phyloP scores from a whole-genome alignment of 2,113 vertebrate species.

The Garra rufa region DNA sequence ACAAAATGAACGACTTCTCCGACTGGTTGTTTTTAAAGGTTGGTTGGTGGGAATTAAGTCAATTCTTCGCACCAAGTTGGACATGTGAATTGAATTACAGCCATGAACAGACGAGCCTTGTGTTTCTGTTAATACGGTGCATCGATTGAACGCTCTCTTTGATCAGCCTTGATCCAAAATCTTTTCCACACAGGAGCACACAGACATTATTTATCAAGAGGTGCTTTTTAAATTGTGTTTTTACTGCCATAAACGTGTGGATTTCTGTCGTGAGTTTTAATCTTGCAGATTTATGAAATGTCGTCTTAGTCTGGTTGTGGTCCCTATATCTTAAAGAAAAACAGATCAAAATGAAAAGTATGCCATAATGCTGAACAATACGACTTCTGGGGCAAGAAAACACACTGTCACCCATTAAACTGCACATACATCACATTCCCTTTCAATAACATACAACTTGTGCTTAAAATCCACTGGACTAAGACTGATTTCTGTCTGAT shows the following conservation, averaged over 20 bases:
- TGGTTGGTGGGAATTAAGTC: neutral
- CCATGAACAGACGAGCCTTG: constrained; percentile 56
- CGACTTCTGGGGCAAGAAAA: constrained; percentile 22
- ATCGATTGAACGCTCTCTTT: neutral
- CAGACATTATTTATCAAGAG: neutral
- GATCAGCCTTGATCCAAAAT: constrained; percentile 19
- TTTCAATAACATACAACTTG: constrained; percentile 45
- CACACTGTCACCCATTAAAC: constrained; percentile 19
- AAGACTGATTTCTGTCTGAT: neutral
- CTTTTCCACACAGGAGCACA: neutral
- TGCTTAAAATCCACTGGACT: constrained; percentile 48
- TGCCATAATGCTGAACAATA: constrained; percentile 30
- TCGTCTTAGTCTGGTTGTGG: constrained; percentile 16
- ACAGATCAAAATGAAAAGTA: neutral
- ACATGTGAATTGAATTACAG: constrained; percentile 32
- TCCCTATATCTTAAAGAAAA: neutral
- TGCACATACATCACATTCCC: constrained; percentile 28
- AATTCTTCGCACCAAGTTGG: constrained; percentile 6
- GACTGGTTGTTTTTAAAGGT: constrained; percentile 21
- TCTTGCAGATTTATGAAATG: neutral
- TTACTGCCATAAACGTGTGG: neutral
- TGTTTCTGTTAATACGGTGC: constrained; percentile 22
- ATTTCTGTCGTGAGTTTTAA: neutral
- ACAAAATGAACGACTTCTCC: neutral
- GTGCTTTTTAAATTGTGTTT: neutral